These are phyloP conservation scores for Drosophila emarginata DNA, from an alignment of 2,888 invertebrate genomes.

Conservation along the genomic window DNA sequence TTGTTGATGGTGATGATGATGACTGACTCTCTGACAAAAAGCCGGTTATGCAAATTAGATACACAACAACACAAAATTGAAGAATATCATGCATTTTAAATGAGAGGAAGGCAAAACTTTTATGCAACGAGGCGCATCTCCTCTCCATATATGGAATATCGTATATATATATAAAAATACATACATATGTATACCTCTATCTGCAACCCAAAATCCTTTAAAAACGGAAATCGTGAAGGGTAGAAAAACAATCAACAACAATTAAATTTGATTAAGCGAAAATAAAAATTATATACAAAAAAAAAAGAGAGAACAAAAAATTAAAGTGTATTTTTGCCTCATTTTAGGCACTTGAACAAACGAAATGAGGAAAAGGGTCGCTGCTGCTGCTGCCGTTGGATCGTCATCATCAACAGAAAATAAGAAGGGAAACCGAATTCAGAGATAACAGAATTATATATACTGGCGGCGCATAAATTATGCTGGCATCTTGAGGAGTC, in stretches of 20 bases:
- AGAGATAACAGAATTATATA: constrained; percentile 20
- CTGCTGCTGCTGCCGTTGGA: background rate
- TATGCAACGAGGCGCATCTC: constrained; percentile 29
- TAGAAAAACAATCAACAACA: constrained; percentile 39
- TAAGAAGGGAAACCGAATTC: constrained; percentile 28
- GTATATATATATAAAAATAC: background rate
- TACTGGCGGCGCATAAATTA: constrained; percentile 60
- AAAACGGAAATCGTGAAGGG: constrained; percentile 48
- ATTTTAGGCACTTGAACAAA: constrained; percentile 9
- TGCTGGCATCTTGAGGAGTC: constrained; percentile 48
- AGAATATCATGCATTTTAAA: constrained; percentile 69
- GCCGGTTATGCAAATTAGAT: constrained; percentile 69
- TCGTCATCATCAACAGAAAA: constrained; percentile 18
- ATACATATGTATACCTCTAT: background rate
- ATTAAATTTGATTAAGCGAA: constrained; percentile 68
- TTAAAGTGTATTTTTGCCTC: constrained; percentile 40
- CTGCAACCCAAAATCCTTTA: constrained; percentile 21
- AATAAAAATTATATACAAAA: constrained; percentile 14
- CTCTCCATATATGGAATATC: background rate
- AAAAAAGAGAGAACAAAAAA: constrained; percentile 30
- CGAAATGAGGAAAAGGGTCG: constrained; percentile 37
- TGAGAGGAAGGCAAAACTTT: constrained; percentile 15
- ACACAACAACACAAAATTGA: constrained; percentile 36
- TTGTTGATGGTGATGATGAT: constrained; percentile 25
- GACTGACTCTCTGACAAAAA: constrained; percentile 42